Evolutionary conservation across 1,140 invertebrate species (phyloP), one percentile per base, ranked within the genome.

Genomic region (Tetramorium parvispinum): DNA sequence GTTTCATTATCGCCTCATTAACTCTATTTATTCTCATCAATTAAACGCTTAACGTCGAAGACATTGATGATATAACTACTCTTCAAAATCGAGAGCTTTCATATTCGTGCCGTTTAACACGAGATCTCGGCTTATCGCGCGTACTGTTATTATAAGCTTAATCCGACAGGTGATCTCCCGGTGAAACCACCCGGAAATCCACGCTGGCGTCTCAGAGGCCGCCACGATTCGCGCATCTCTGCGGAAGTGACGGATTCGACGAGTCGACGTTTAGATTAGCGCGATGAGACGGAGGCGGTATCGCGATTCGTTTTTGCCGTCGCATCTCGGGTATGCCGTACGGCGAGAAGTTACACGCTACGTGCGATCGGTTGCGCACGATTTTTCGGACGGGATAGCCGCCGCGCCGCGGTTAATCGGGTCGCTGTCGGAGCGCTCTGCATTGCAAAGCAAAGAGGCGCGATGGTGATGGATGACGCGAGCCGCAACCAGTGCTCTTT

Each of bases 231-330:
- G 37, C 40, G 40, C 43, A 57, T 7, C 43, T 59, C 68, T 85
- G 57, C 71, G 82, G 77, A 88, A 86, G 85, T 63, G 77, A 79
- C 46, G 46, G 75, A 90, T 82, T 78, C 81, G 51, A 66, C 21
- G 59, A 86, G 86, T 87, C 68, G 87, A 91, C 86, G 79, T 88
- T 90, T 85, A 87, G 87, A 88, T 90, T 91, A 90, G 75, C 66
- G 11, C 40, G 16, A 83, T n/a, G 73, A 66, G 49, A 75, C 59
- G 37, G 11, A 57, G 11, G 4, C 16, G n/a, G 63, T 37, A 51
- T 32, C 37, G 59, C 49, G 13, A 3, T 46, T 57, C 71, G 55
- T 85, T 87, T 87, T 85, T 85, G 63, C 43, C 49, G 24, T 63
- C 11, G 16, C 43, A 40, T 59, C 10, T 68, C 40, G 51, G 11